These are phyloP conservation scores for Notarius quadriscutis DNA, from an alignment of 2,113 vertebrate genomes.

Conservation along the genomic window DNA sequence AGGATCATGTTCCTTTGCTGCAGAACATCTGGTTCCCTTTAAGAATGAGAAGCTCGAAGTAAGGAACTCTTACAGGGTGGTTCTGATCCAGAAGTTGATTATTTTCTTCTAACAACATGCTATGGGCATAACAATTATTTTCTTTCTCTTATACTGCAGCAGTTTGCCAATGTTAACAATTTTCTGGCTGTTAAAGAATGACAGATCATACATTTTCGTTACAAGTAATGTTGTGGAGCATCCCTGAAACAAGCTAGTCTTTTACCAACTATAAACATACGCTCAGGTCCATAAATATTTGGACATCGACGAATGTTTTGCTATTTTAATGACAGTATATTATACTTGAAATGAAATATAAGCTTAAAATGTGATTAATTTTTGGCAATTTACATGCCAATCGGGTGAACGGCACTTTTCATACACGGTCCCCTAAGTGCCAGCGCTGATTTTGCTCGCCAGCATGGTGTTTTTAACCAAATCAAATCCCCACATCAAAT, in stretches of 20 bases:
- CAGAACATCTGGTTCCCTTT: neutral
- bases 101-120: neutral
- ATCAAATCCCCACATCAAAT: constrained; percentile 1
- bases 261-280: neutral
- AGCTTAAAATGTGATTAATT: neutral
- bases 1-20: neutral
- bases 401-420: neutral
- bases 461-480: constrained; percentile 16
- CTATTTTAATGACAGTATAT: neutral
- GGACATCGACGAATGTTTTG: neutral
- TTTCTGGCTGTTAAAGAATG: neutral
- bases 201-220: neutral
- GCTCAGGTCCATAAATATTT: neutral
- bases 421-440: neutral
- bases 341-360: too few species aligned
- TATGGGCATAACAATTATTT: neutral
- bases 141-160: neutral
- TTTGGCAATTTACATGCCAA: neutral
- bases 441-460: neutral
- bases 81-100: neutral
- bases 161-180: neutral
- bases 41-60: neutral
- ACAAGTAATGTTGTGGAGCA: neutral
- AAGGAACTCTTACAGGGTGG: neutral
- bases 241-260: neutral